Conservation (phyloP, 1,140 invertebrate genomes). For the Andricus grossulariae region DNA sequence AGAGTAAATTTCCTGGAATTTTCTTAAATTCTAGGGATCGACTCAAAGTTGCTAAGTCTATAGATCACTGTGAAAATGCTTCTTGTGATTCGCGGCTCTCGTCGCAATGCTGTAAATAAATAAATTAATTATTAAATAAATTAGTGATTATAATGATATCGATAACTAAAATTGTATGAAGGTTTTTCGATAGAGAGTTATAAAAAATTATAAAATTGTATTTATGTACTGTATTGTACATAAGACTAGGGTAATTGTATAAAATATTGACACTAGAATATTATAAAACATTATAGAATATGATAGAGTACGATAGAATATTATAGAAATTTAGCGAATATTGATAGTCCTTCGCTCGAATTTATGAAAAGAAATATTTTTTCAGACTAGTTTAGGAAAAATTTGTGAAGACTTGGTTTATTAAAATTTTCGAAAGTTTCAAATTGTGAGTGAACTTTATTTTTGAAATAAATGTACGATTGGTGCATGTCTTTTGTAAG, state of each 20-base stretch:
- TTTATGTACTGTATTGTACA: neutral
- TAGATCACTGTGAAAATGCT: neutral
- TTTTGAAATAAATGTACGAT: constrained; percentile 22
- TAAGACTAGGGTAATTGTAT: too few relatives aligned
- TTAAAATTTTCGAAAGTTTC: too few relatives aligned
- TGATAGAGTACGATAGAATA: neutral
- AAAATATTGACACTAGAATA: too few relatives aligned
- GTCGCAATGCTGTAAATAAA: constrained; percentile 12
- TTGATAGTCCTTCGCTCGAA: neutral
- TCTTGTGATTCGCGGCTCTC: constrained; percentile 17
- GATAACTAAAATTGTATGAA: neutral
- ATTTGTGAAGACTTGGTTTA: constrained; percentile 28
- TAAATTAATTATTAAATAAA: neutral
- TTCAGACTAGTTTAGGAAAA: neutral
- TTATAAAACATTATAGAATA: neutral
- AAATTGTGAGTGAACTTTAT: constrained; percentile 1
- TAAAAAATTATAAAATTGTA: constrained; percentile 8
- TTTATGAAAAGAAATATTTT: constrained; percentile 2
- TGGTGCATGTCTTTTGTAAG: neutral
- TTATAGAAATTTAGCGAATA: neutral
- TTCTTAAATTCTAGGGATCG: neutral
- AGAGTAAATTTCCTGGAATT: neutral
- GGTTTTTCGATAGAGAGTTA: neutral
- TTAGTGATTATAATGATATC: neutral
- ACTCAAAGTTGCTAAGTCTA: neutral